These are phyloP conservation scores for Paracyclopina nana DNA, from an alignment of 1,140 invertebrate species.

Conservation along the genomic window DNA sequence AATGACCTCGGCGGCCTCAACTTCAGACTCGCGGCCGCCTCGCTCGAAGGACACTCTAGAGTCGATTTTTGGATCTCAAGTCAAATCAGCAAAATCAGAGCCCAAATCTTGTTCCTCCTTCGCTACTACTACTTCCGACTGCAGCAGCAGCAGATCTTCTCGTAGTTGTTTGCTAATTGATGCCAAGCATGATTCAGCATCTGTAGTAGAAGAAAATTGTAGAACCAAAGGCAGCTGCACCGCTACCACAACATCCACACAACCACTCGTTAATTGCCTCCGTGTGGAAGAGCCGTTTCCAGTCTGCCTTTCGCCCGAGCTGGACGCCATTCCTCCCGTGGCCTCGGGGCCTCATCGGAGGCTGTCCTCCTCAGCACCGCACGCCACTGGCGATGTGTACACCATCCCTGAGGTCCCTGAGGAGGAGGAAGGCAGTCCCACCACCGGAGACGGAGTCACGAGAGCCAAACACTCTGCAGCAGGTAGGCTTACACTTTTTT, in stretches of 20 bases:
- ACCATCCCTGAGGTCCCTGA: slow-evolving; percentile 12
- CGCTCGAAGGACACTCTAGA: slow-evolving; percentile 3
- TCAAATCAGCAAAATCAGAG: not conserved
- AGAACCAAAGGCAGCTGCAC: too few relatives aligned
- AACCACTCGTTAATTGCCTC: too few relatives aligned
- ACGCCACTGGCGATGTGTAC: slow-evolving; percentile 7
- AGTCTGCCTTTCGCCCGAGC: not conserved
- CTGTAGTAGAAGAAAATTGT: too few relatives aligned
- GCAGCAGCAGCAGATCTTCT: too few relatives aligned
- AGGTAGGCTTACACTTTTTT: too few relatives aligned
- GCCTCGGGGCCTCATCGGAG: not conserved
- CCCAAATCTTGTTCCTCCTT: not conserved
- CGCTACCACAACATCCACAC: too few relatives aligned
- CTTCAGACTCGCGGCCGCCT: not conserved
- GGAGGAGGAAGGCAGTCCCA: slow-evolving; percentile 10
- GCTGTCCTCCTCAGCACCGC: not conserved
- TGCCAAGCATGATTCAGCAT: too few relatives aligned
- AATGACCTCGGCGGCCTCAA: not conserved
- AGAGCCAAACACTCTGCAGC: too few relatives aligned
- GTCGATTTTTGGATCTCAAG: not conserved
- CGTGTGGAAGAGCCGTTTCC: not conserved
- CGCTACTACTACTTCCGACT: too few relatives aligned
- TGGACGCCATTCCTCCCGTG: not conserved
- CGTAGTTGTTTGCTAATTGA: too few relatives aligned
- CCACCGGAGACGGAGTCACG: slow-evolving; percentile 10